These are phyloP conservation scores for Acanthiza pusilla DNA, from an alignment of 2,797 vertebrate genomes.

Conservation along the genomic window DNA sequence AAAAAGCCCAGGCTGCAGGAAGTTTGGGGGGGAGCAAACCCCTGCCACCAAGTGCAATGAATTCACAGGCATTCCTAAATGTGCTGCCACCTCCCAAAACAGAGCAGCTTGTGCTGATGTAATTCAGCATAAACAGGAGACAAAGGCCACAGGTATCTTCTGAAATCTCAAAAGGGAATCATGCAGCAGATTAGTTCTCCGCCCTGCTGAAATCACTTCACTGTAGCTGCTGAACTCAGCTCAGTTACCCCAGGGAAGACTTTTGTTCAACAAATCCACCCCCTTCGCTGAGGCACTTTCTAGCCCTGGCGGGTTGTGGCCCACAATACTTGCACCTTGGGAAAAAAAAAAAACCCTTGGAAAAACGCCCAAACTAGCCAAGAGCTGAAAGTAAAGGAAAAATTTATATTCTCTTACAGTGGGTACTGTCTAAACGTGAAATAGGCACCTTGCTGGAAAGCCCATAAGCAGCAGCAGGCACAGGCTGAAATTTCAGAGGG, in stretches of 20 bases:
- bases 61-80: accelerated
- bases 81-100: background rate
- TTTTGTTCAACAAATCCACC: background rate
- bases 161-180: accelerated
- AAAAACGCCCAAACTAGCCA: background rate
- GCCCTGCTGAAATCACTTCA: background rate
- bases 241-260: background rate
- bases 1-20: background rate
- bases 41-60: background rate
- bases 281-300: background rate
- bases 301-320: background rate
- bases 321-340: background rate
- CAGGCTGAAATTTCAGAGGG: background rate
- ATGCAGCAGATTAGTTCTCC: accelerated
- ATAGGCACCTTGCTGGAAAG: background rate
- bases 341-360: background rate
- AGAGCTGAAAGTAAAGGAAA: background rate
- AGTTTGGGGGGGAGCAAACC: background rate
- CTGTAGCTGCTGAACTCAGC: background rate
- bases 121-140: background rate
- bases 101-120: background rate
- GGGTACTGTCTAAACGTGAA: background rate
- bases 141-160: background rate
- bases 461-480: background rate
- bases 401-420: accelerated